Conservation (phyloP, 1,140 invertebrate species). For the Leguminivora glycinivorella region DNA sequence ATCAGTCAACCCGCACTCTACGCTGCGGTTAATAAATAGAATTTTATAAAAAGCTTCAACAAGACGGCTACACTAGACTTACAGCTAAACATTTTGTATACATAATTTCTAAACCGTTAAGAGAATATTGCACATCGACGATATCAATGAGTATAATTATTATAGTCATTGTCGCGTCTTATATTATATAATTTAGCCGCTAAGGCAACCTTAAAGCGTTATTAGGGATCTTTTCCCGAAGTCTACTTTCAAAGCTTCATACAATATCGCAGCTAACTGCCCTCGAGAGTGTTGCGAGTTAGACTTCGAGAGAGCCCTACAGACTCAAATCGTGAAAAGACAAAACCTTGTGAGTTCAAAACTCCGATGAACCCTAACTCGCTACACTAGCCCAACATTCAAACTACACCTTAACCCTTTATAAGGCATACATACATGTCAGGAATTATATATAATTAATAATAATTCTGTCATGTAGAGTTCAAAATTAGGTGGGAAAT, state of each 20-base stretch:
- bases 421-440: too few species aligned
- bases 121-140: slow-evolving; percentile 72
- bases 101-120: slow-evolving; percentile 73
- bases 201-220: slow-evolving; percentile 57
- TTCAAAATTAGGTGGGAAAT: too few species aligned
- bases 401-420: too few species aligned
- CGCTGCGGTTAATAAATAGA: slow-evolving; percentile 73
- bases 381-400: not conserved
- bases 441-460: too few species aligned
- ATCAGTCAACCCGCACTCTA: slow-evolving; percentile 74
- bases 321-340: not conserved
- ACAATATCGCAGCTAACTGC: not conserved
- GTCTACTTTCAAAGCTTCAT: slow-evolving; percentile 29
- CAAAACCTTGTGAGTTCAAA: not conserved
- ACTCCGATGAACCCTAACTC: not conserved
- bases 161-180: slow-evolving; percentile 35
- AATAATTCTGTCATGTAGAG: too few species aligned
- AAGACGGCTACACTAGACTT: slow-evolving; percentile 75
- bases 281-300: not conserved
- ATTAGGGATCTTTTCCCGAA: slow-evolving; percentile 30
- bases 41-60: slow-evolving; percentile 77
- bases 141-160: slow-evolving; percentile 42
- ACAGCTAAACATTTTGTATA: slow-evolving; percentile 76
- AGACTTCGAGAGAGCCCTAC: not conserved
- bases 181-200: slow-evolving; percentile 44